phyloP scores from a whole-genome alignment of 2,888 invertebrate genomes.

The Apodemia hepburni region DNA sequence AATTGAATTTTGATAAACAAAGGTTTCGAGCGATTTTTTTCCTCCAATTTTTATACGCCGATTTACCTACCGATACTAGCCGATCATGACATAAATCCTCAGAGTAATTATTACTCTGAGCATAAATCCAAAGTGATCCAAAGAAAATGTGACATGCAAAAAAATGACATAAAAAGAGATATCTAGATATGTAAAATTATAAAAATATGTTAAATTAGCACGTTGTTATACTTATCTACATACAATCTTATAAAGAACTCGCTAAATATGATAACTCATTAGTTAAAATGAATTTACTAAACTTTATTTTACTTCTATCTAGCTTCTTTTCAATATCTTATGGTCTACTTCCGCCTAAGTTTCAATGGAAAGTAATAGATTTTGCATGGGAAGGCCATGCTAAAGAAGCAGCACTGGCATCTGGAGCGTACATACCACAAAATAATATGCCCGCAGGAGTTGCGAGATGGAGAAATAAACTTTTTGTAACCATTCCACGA shows the following conservation, averaged over 20 bases:
- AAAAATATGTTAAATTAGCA: not conserved
- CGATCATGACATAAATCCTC: no score
- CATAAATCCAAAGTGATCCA: no score
- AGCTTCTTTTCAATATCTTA: slow-evolving; percentile 13
- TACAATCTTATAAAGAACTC: not conserved
- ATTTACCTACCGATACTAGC: no score
- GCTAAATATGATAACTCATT: not conserved
- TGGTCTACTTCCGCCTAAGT: slow-evolving; percentile 53
- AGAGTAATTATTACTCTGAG: no score
- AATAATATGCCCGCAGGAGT: slow-evolving; percentile 86
- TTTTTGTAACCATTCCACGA: slow-evolving; percentile 84
- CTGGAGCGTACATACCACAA: slow-evolving; percentile 78
- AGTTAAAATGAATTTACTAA: slow-evolving; percentile 26
- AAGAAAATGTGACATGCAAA: no score
- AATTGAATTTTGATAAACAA: no score
- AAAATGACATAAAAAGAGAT: no score
- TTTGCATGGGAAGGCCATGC: slow-evolving; percentile 81
- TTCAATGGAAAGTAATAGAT: slow-evolving; percentile 82
- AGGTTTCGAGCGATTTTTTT: no score
- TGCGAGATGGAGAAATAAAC: slow-evolving; percentile 84
- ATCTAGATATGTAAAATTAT: not conserved
- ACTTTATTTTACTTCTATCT: slow-evolving; percentile 17
- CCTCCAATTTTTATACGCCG: no score
- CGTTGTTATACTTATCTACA: not conserved
- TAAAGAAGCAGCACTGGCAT: slow-evolving; percentile 71